Conservation (phyloP, 2,888 invertebrate genomes). For the Ceriagrion tenellum region DNA sequence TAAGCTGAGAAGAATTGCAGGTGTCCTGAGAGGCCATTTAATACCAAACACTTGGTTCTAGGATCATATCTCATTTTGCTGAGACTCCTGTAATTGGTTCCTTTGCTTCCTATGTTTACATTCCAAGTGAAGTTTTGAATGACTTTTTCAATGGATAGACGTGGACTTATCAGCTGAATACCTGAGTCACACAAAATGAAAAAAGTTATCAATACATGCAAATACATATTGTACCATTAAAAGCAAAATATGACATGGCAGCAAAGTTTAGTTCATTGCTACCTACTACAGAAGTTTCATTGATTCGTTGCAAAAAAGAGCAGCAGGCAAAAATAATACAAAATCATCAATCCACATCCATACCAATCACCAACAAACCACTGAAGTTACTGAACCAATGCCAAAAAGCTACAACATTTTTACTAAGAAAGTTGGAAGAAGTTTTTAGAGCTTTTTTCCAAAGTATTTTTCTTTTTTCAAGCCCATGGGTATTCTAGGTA, state of each 20-base stretch:
- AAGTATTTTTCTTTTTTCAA: too few species aligned
- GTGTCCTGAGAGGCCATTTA: constrained; percentile 87
- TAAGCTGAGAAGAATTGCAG: constrained; percentile 86
- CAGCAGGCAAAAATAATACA: too few species aligned
- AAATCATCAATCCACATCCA: too few species aligned
- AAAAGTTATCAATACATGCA: neutral
- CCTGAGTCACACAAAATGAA: constrained; percentile 73
- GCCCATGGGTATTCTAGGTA: too few species aligned
- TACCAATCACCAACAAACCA: too few species aligned
- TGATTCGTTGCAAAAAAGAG: too few species aligned
- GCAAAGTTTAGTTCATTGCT: too few species aligned
- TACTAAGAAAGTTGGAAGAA: too few species aligned
- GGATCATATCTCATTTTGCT: constrained; percentile 81
- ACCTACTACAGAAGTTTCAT: too few species aligned
- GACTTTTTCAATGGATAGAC: constrained; percentile 79
- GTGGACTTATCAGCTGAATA: constrained; percentile 76
- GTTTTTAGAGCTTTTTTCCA: too few species aligned
- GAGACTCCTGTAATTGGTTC: constrained; percentile 78
- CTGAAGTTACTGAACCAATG: too few species aligned
- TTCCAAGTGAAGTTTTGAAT: constrained; percentile 85
- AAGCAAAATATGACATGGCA: neutral
- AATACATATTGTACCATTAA: neutral
- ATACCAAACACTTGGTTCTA: constrained; percentile 82
- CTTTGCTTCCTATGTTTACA: constrained; percentile 76
- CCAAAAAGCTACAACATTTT: too few species aligned